Percentiles rank a stretch among this genome's conserved stretches.
Conservation (phyloP, 2,113 vertebrate genomes). For the Salvelinus namaycush region DNA sequence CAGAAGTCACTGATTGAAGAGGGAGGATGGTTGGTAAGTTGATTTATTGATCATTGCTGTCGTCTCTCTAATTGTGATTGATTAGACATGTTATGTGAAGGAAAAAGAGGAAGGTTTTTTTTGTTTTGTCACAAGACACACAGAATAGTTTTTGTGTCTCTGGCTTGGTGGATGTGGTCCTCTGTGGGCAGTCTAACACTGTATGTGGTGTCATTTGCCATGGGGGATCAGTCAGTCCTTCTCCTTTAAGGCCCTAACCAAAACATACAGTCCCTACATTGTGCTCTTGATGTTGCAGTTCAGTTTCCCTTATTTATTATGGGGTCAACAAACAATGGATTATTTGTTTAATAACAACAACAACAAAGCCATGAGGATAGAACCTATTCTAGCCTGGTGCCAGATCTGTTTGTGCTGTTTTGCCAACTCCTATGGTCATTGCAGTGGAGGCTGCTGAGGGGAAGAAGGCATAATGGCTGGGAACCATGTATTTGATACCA, state of each 20-base stretch:
- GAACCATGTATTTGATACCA: no score
- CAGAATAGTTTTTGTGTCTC: no score
- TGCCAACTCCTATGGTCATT: no score
- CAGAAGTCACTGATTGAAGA: not conserved
- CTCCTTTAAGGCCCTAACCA: not conserved
- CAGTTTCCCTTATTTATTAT: not conserved
- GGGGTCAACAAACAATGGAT: not conserved
- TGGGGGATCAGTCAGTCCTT: not conserved
- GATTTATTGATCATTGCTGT: constrained; percentile 13
- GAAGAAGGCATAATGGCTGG: no score
- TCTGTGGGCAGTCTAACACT: not conserved
- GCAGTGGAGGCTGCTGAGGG: no score
- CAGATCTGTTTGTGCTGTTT: not conserved
- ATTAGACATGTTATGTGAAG: constrained; percentile 9
- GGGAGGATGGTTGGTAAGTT: not conserved
- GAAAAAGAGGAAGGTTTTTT: not conserved
- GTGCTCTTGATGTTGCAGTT: not conserved
- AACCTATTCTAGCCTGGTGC: not conserved
- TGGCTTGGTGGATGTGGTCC: not conserved
- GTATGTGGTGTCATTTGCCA: not conserved
- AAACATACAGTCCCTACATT: constrained; percentile 10
- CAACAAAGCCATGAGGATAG: not conserved
- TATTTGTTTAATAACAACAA: not conserved
- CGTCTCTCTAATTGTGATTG: constrained; percentile 9
- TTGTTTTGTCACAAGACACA: not conserved